Conservation (phyloP, 2,888 invertebrate genomes). For the Drosophila merina region DNA sequence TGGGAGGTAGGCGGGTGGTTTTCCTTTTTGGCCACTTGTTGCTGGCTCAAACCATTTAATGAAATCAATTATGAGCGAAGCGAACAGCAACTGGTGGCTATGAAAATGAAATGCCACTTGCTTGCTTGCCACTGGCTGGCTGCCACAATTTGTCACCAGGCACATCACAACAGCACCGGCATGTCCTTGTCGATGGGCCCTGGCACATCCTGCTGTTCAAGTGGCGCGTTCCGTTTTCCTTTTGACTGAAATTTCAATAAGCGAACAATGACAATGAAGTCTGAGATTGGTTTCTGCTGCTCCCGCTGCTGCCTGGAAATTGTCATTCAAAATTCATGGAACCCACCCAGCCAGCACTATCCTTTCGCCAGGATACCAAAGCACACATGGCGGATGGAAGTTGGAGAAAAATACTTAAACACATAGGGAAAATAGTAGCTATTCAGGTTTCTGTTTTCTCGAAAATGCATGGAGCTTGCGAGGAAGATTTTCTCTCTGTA, state of each 20-base stretch:
- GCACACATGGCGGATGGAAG: slow-evolving; percentile 48
- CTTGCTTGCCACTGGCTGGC: slow-evolving; percentile 32
- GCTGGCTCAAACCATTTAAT: slow-evolving; percentile 54
- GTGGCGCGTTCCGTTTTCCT: slow-evolving; percentile 62
- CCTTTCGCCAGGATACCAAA: slow-evolving; percentile 47
- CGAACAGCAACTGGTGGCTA: slow-evolving; percentile 56
- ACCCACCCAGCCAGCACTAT: slow-evolving; percentile 53
- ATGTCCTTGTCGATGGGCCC: slow-evolving; percentile 25
- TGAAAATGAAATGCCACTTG: slow-evolving; percentile 66
- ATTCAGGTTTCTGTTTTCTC: too few species aligned
- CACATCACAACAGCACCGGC: slow-evolving; percentile 40
- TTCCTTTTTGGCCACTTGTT: slow-evolving; percentile 57
- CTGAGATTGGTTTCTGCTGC: slow-evolving; percentile 25
- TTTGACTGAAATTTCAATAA: slow-evolving; percentile 29
- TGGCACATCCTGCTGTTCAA: slow-evolving; percentile 65
- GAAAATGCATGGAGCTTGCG: too few species aligned
- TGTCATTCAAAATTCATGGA: slow-evolving; percentile 73
- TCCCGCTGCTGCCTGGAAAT: slow-evolving; percentile 31
- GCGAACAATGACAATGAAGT: slow-evolving; percentile 34
- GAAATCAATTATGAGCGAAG: slow-evolving; percentile 61
- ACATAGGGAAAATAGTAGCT: neutral
- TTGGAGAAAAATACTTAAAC: neutral
- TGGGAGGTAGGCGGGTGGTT: slow-evolving; percentile 12
- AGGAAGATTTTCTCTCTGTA: neutral
- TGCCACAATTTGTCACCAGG: slow-evolving; percentile 68